Evolutionary conservation across 1,140 invertebrate species (phyloP).

Genomic region (Drosophila cardini): DNA sequence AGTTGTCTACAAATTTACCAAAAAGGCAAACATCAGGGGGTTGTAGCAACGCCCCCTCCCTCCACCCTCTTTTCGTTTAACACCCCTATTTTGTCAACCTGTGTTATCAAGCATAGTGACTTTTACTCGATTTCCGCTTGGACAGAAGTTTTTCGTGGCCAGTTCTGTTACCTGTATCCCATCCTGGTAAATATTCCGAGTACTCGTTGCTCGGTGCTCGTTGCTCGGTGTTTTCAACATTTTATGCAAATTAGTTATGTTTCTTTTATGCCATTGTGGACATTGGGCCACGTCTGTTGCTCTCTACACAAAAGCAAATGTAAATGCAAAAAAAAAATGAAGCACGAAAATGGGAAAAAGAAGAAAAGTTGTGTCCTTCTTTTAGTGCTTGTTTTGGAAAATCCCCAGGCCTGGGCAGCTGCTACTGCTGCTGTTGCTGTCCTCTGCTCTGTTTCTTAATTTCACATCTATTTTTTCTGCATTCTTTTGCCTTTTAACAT

Average conservation of each 20-base stretch:
- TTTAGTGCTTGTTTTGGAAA: conserved; percentile 48
- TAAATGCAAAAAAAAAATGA: too few relatives aligned
- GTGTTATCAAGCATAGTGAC: conserved; percentile 19
- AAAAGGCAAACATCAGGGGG: conserved; percentile 21
- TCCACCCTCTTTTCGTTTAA: conserved; percentile 17
- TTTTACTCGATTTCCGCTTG: conserved; percentile 70
- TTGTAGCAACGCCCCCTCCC: neutral
- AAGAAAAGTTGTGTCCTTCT: too few relatives aligned
- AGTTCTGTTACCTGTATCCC: conserved; percentile 14
- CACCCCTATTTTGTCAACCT: conserved; percentile 40
- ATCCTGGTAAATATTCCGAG: neutral
- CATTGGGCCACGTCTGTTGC: conserved; percentile 50
- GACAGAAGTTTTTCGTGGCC: conserved; percentile 48
- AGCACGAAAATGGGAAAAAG: too few relatives aligned
- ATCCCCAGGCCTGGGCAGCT: conserved; percentile 37
- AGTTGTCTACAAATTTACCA: conserved; percentile 58
- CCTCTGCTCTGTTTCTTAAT: conserved; percentile 45
- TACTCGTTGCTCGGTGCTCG: neutral
- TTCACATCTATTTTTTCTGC: conserved; percentile 38
- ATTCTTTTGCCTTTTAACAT: neutral
- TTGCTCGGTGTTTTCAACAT: conserved; percentile 56
- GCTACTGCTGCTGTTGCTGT: conserved; percentile 14
- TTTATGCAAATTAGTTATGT: conserved; percentile 83
- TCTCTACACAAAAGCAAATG: conserved; percentile 61
- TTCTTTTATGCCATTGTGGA: conserved; percentile 73